Evolutionary conservation across 2,797 vertebrate species (phyloP), one percentile per base, ranked within the genome.

Genomic region (Phalloptychus januarius): DNA sequence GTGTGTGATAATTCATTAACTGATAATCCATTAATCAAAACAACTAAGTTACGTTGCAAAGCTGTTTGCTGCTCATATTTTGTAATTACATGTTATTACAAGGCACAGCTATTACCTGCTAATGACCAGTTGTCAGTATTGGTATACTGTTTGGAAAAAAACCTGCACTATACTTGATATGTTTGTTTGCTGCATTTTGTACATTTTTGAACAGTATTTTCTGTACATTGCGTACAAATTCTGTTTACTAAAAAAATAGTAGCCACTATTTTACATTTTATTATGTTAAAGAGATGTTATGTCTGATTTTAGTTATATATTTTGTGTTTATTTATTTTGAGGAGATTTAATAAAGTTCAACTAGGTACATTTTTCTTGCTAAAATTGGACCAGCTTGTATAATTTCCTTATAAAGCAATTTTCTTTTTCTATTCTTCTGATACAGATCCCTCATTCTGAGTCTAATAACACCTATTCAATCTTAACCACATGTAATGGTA

Each of bases 241-340:
- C 88, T 93, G 91, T 94, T 96, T 95, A 95, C 93, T 93, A 45
- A 71, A 67, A 38, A 40, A 65, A 91, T 94, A 88, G 69, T 87
- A 61, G 94, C 93, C 93, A 91, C 93, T 93, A 92, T 93, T 94
- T 90, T 83, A 84, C 92, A 89, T 91, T 91, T 93, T 92, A 94
- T 95, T 92, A 91, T 87, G 92, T 95, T 94, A 91, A 84, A 87
- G 94, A 95, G 92, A 94, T 92, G 86, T 92, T 91, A 92, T 92
- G 92, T 95, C 88, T 95, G 84, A 87, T 94, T 95, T 95, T 79
- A 80, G 91, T 91, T 90, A 91, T 87, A 93, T 87, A 93, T 91
- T 94, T 88, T 96, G 95, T 96, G 91, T 95, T 96, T 96, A 97
- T 95, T 97, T 97, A 97, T 97, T 98, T 97, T 96, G 92, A 92